Evolutionary conservation across 2,888 invertebrate species (phyloP), one percentile per base, ranked within the genome.

Genomic region (Metalampra italica): DNA sequence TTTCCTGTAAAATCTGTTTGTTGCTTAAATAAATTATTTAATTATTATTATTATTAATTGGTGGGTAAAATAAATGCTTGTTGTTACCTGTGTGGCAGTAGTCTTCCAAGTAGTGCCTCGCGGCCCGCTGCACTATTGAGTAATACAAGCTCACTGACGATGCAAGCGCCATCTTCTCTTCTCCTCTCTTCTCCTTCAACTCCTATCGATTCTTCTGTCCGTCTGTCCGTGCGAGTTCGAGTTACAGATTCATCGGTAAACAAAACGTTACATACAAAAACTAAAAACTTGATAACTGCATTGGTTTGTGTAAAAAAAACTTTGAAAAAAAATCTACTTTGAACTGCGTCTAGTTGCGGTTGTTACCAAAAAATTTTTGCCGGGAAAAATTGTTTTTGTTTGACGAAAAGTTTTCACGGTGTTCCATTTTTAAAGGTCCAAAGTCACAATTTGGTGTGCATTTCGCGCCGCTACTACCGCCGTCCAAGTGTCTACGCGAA

Each of bases 121-220:
- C 92, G 59, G 92, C 92, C 66, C 92, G 91, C 84, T 92, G 92
- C 83, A 92, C 92, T 80, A 92, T 92, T 66, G 92, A 92, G 85
- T 92, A 92, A 83, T 92, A 92, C 67, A 92, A 83, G 86, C 92
- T 92, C 82, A 92, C 92, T 82, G 92, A 92, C 78, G 92, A 92
- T 72, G 92, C 91, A 60, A 92, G 89, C 78, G 90, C 90, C 90
- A 90, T 90, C 68, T 81, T 88, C 75, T 79, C 59, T 71, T 72
- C 59, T 75, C 62, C 72, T 68, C 75, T 75, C 53, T 65, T 60
- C 62, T 68, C 60, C 62, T 53, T 51, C 43, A 55, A n/a, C 49
- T 66, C 50, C 54, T 54, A 52, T 56, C 43, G 54, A 36, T 49
- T 66, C 50, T 54, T 54, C 51, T 56, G 55, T 70, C 68, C 64